Conservation (phyloP, 2,888 invertebrate species). For the Nineta flava region DNA sequence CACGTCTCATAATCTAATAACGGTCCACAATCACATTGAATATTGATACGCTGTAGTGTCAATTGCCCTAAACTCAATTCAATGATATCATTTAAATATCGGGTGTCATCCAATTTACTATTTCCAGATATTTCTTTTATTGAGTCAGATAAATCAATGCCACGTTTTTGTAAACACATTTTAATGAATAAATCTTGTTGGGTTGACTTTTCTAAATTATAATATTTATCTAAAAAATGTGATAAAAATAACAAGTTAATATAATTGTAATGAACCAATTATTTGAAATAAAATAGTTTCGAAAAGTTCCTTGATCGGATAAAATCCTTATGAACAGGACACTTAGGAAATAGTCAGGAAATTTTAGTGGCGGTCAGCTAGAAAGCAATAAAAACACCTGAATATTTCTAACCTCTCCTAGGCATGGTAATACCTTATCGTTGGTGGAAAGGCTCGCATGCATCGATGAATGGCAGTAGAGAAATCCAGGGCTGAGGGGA, state of each 20-base stretch:
- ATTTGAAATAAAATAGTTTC: too few species aligned
- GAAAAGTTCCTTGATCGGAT: too few species aligned
- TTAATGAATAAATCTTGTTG: slow-evolving; percentile 21
- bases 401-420: too few species aligned
- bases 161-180: slow-evolving; percentile 30
- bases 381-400: too few species aligned
- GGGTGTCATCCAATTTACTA: slow-evolving; percentile 2
- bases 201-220: slow-evolving; percentile 19
- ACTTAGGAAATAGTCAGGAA: too few species aligned
- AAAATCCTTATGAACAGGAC: too few species aligned
- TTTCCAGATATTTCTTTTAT: neutral
- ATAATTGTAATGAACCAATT: too few species aligned
- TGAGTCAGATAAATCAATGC: slow-evolving; percentile 10
- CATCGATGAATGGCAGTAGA: too few species aligned
- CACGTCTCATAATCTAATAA: slow-evolving; percentile 38
- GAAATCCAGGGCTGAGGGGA: too few species aligned
- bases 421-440: too few species aligned
- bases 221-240: slow-evolving; percentile 7
- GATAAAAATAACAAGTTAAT: neutral
- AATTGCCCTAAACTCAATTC: slow-evolving; percentile 40
- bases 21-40: slow-evolving; percentile 39
- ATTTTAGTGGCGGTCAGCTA: too few species aligned
- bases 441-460: too few species aligned
- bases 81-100: slow-evolving; percentile 22
- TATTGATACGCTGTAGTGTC: slow-evolving; percentile 45